These are phyloP conservation scores for Grus americana DNA, from an alignment of 2,113 vertebrate species.

Conservation along the genomic window DNA sequence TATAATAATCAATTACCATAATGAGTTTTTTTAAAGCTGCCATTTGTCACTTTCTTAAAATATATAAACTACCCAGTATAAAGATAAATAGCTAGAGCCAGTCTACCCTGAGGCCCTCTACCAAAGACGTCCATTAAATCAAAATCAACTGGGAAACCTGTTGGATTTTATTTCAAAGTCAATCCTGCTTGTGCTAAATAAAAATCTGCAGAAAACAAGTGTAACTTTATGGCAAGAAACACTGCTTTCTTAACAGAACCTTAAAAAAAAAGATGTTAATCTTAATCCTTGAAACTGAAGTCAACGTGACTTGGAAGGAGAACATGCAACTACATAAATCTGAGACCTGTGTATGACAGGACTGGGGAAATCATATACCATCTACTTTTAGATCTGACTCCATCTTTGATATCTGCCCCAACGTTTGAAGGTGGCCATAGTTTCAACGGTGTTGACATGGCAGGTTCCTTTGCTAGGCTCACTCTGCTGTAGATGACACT, in stretches of 20 bases:
- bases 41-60: constrained; percentile 83
- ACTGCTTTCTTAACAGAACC: not conserved
- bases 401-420: not conserved
- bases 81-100: constrained; percentile 74
- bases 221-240: not conserved
- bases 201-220: constrained; percentile 13
- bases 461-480: not conserved
- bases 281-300: not conserved
- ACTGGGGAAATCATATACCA: not conserved
- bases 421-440: rapidly evolving
- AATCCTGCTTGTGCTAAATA: constrained; percentile 32
- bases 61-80: constrained; percentile 78
- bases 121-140: constrained; percentile 71
- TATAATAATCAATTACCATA: constrained; percentile 83
- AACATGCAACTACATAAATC: not conserved
- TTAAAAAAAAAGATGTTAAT: not conserved
- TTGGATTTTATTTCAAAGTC: constrained; percentile 75
- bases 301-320: not conserved
- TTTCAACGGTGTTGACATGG: not conserved
- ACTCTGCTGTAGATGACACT: not conserved
- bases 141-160: constrained; percentile 72
- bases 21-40: constrained; percentile 81
- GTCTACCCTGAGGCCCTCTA: constrained; percentile 63
- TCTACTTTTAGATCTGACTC: not conserved
- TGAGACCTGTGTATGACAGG: not conserved